These are phyloP conservation scores for Blera fallax DNA, from an alignment of 2,888 invertebrate genomes.

Conservation along the genomic window DNA sequence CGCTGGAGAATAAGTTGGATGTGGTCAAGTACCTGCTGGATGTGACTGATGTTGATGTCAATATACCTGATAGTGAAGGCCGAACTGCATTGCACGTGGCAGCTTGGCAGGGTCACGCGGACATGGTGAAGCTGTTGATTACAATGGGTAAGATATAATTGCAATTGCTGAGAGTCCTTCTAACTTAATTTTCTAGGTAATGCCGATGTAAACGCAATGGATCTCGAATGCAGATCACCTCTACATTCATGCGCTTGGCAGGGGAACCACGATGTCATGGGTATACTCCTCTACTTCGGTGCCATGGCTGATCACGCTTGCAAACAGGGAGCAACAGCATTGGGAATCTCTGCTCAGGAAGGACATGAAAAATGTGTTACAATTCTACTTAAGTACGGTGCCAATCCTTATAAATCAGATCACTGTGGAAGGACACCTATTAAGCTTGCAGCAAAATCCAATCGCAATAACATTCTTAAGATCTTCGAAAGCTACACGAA, in stretches of 20 bases:
- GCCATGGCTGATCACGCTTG: conserved; percentile 95
- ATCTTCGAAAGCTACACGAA: conserved; percentile 87
- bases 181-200: conserved; percentile 83
- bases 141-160: conserved; percentile 83
- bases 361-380: conserved; percentile 96
- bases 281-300: conserved; percentile 89
- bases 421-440: conserved; percentile 93
- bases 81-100: conserved; percentile 95
- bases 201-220: conserved; percentile 93
- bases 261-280: conserved; percentile 93
- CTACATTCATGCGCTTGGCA: conserved; percentile 98
- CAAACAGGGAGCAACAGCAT: conserved; percentile 96
- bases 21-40: conserved; percentile 92
- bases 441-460: conserved; percentile 95
- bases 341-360: conserved; percentile 97
- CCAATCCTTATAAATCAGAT: conserved; percentile 92
- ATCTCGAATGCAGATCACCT: conserved; percentile 93
- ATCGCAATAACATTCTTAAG: conserved; percentile 92
- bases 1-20: conserved; percentile 91
- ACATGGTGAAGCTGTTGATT: conserved; percentile 94
- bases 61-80: conserved; percentile 94
- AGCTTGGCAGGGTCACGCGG: conserved; percentile 96
- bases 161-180: background rate
- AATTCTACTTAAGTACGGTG: conserved; percentile 90
- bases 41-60: conserved; percentile 90